Evolutionary conservation across 2,888 invertebrate species (phyloP).

Genomic region (Cinara cedri): DNA sequence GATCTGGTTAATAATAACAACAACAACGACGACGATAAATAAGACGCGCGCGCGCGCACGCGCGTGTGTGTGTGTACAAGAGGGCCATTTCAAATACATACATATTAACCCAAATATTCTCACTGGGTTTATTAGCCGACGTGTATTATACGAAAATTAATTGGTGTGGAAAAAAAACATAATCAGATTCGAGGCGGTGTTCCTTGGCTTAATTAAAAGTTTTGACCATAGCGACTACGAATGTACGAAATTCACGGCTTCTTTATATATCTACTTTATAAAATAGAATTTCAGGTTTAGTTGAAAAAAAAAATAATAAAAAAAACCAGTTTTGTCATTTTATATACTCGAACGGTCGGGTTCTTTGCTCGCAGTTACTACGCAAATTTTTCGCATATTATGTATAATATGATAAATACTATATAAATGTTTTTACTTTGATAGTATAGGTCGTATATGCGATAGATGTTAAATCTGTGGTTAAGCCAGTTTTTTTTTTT

Average conservation of each 20-base stretch:
- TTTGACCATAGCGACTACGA: neutral
- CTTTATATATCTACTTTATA: neutral
- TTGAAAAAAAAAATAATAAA: neutral
- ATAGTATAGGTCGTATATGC: neutral
- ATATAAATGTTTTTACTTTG: constrained; percentile 28
- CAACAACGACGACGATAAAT: constrained; percentile 1
- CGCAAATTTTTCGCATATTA: constrained; percentile 39
- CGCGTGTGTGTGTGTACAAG: neutral
- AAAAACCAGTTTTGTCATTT: constrained; percentile 52
- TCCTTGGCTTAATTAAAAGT: constrained; percentile 40
- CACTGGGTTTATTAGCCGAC: neutral
- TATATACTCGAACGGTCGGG: constrained; percentile 10
- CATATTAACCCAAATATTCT: constrained; percentile 37
- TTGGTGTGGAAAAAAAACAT: constrained; percentile 10
- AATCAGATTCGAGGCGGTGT: neutral
- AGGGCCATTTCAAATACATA: constrained; percentile 4
- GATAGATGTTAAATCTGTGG: constrained; percentile 26
- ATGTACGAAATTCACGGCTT: constrained; percentile 22
- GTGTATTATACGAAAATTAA: constrained; percentile 25
- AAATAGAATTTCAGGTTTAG: constrained; percentile 39
- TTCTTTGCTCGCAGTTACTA: constrained; percentile 24
- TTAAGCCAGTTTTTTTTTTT: constrained; percentile 30
- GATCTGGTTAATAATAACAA: constrained; percentile 39
- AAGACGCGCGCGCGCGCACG: neutral
- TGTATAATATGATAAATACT: neutral